phyloP scores from a whole-genome alignment of 2,888 invertebrate species.

The Ectemnius lituratus region DNA sequence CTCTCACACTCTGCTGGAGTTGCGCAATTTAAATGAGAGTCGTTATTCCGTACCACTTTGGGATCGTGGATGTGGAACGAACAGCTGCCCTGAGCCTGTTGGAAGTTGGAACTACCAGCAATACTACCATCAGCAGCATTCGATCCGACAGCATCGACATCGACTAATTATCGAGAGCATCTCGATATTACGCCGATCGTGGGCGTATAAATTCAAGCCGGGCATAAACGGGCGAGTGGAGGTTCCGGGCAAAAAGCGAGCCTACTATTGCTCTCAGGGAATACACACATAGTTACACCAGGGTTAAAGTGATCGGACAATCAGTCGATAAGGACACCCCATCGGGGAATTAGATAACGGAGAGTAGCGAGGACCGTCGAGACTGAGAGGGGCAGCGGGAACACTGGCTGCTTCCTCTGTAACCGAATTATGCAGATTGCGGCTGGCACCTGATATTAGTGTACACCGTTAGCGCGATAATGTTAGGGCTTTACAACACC shows the following conservation, averaged over 20 bases:
- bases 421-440: constrained; percentile 58
- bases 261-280: not conserved
- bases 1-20: not conserved
- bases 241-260: not conserved
- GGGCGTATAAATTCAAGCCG: constrained; percentile 8
- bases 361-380: not conserved
- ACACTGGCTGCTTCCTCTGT: constrained; percentile 36
- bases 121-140: not conserved
- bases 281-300: not conserved
- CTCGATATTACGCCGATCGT: constrained; percentile 3
- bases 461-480: constrained; percentile 43
- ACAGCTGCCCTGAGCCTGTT: not conserved
- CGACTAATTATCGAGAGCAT: not conserved
- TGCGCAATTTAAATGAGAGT: constrained; percentile 14
- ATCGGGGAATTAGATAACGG: constrained; percentile 37
- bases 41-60: constrained; percentile 30
- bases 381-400: not conserved
- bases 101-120: not conserved
- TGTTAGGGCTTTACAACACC: constrained; percentile 36
- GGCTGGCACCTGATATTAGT: constrained; percentile 43
- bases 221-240: constrained; percentile 1
- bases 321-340: constrained; percentile 44
- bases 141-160: not conserved
- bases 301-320: constrained; percentile 22
- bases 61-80: not conserved